phyloP scores from a whole-genome alignment of 2,797 vertebrate species.

The Dryobates pubescens region DNA sequence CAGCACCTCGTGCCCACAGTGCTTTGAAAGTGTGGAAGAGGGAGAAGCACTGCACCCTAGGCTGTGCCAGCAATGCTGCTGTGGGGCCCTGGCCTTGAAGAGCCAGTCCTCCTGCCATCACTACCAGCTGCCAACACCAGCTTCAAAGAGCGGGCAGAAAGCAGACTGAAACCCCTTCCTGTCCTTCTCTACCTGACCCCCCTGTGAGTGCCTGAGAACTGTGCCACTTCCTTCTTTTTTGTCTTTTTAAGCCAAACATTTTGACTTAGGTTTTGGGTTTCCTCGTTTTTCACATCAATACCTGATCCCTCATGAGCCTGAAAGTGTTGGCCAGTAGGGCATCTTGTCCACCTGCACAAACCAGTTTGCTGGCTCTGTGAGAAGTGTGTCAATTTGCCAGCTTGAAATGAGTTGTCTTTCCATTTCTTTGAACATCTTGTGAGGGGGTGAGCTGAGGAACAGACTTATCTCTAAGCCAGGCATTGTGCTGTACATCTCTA shows the following conservation, averaged over 20 bases:
- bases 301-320: background rate
- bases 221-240: background rate
- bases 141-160: background rate
- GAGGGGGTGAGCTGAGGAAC: conserved; percentile 59
- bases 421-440: conserved; percentile 71
- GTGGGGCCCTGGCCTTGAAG: background rate
- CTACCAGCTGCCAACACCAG: background rate
- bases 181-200: background rate
- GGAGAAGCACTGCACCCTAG: background rate
- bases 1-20: fast-evolving
- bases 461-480: conserved; percentile 50
- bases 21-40: fast-evolving
- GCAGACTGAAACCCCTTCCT: background rate
- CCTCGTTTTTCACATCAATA: background rate
- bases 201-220: background rate
- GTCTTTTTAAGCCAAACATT: background rate
- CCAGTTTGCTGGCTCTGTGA: conserved; percentile 2
- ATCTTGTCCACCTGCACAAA: conserved; percentile 52
- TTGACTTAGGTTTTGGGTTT: background rate
- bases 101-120: background rate
- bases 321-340: background rate
- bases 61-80: background rate
- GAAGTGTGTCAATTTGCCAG: conserved; percentile 46
- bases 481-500: conserved; percentile 22
- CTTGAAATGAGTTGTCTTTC: conserved; percentile 68